Conservation (phyloP, 2,888 invertebrate species). For the Coenonympha arcania region DNA sequence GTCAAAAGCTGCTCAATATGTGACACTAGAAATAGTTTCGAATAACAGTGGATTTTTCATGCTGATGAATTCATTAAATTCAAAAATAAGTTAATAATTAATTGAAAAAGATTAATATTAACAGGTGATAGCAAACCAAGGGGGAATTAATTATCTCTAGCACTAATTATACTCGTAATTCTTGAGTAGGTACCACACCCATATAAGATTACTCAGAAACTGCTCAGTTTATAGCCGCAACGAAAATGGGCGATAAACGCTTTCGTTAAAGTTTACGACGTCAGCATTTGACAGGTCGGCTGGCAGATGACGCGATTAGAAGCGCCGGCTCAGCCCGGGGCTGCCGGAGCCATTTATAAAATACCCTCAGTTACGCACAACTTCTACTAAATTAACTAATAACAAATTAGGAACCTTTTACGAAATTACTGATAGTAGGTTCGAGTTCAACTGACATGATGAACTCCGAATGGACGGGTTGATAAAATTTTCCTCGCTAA, state of each 20-base stretch:
- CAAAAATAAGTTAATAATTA: too few relatives aligned
- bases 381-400: background rate
- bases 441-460: background rate
- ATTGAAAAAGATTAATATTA: too few relatives aligned
- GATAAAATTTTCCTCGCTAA: too few relatives aligned
- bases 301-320: conserved; percentile 21
- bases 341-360: conserved; percentile 8
- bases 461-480: too few relatives aligned
- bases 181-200: background rate
- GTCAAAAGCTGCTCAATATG: too few relatives aligned
- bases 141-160: too few relatives aligned
- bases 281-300: conserved; percentile 47
- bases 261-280: conserved; percentile 53
- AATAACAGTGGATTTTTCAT: too few relatives aligned
- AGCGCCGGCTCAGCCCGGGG: conserved; percentile 9
- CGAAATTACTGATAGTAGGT: too few relatives aligned
- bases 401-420: background rate
- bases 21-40: too few relatives aligned
- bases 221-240: conserved; percentile 33
- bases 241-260: conserved; percentile 46
- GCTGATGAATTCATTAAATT: too few relatives aligned
- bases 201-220: background rate
- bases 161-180: background rate
- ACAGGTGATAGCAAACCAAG: too few relatives aligned
- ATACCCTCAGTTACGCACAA: conserved; percentile 1